Evolutionary conservation across 2,888 invertebrate species (phyloP), one percentile per base, ranked within the genome.

Genomic region (Carpatolechia fugitivella): DNA sequence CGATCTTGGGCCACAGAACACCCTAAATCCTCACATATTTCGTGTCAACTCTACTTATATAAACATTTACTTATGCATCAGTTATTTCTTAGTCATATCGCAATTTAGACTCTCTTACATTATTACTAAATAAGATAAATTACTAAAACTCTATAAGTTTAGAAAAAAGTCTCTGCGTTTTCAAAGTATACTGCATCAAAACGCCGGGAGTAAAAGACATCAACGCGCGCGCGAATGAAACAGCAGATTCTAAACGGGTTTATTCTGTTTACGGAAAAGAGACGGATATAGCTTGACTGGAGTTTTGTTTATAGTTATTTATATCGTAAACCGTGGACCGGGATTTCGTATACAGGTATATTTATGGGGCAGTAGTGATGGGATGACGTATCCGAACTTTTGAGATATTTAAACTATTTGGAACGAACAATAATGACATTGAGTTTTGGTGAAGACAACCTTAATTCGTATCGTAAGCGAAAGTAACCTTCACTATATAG

Each of bases 191-290:
- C 82, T 80, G 62, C 64, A 60, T 20, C 55, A 52, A 68, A 65
- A 70, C 74, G 69, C 72, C 74, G 70, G 72, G 73, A 81, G 74
- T 72, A 85, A 88, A 88, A 87, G 89, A 89, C 85, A 82, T 89
- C 85, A 87, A 88, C 88, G 88, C 79, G 74, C 72, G 64, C 62
- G 70, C 65, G 70, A 60, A 68, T 78, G 82, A 76, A 84, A 85
- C 62, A 62, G 64, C 62, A 57, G 56, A 61, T 56, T 54, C 60
- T 59, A 64, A 65, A 65, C 63, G 60, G 52, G 60, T 69, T 74
- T 73, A 51, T 29, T 73, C 64, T 69, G 63, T 68, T 67, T 61
- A 85, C 65, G 72, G 69, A 74, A 88, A 78, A 71, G 80, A 76
- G 89, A 88, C 73, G 63, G 70, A 74, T 63, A 31, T 50, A 50